Evolutionary conservation across 1,140 invertebrate species (phyloP).

Genomic region (Trachelipus rathkii): DNA sequence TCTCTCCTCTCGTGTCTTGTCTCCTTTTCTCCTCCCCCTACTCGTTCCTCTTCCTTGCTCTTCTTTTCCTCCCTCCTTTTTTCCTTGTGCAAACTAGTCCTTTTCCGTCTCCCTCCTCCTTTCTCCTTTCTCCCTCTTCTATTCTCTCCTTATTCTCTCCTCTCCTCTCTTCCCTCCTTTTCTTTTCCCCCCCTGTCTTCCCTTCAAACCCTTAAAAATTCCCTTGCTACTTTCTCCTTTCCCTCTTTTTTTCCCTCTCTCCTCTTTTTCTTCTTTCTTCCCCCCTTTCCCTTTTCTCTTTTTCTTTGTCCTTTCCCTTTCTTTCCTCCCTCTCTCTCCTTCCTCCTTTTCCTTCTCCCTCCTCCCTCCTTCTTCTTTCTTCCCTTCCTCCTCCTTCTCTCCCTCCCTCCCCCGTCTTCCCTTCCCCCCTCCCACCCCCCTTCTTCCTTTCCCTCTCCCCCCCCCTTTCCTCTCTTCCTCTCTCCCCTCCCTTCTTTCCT

Average conservation of each 20-base stretch:
- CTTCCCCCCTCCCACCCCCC: neutral
- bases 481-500: too few species aligned
- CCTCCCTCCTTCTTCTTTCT: neutral
- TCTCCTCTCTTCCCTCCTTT: too few species aligned
- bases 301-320: neutral
- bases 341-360: neutral
- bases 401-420: slow-evolving; percentile 7
- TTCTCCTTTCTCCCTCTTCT: too few species aligned
- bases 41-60: too few species aligned
- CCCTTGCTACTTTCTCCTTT: too few species aligned
- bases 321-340: neutral
- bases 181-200: too few species aligned
- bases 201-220: too few species aligned
- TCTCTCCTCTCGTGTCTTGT: too few species aligned
- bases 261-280: neutral
- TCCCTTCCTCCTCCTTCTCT: neutral
- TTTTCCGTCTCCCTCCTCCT: neutral
- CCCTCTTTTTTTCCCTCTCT: neutral
- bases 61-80: too few species aligned
- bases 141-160: too few species aligned
- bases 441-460: neutral
- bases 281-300: slow-evolving; percentile 25
- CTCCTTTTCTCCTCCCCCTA: too few species aligned
- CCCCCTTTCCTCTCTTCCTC: neutral
- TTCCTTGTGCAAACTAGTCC: neutral